A percentile compares a stretch with the other conserved stretches of the same genome.
Conservation (phyloP, 2,113 vertebrate species). For the Sciurus niger region DNA sequence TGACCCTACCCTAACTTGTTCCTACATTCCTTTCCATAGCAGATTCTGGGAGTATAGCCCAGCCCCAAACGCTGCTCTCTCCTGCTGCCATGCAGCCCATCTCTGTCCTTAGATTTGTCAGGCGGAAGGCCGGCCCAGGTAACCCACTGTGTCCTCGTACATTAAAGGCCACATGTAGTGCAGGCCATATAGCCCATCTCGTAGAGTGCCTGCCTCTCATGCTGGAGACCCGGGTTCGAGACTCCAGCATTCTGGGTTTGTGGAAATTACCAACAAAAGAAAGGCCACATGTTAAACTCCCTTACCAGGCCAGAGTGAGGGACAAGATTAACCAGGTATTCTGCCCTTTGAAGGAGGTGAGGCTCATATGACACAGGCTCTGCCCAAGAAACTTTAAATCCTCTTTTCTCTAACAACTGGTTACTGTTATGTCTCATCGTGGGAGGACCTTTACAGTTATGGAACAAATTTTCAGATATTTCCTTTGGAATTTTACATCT, state of each 20-base stretch:
- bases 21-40: background rate
- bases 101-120: background rate
- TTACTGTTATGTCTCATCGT: background rate
- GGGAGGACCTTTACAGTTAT: background rate
- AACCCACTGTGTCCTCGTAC: background rate
- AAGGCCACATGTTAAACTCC: background rate
- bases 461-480: background rate
- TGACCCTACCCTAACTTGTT: background rate
- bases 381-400: background rate
- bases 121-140: background rate
- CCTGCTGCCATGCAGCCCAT: background rate
- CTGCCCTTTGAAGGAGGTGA: background rate
- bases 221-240: too few relatives aligned
- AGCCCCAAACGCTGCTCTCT: too few relatives aligned
- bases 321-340: background rate
- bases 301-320: background rate
- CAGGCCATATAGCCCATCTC: too few relatives aligned
- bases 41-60: background rate
- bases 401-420: background rate
- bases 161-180: background rate
- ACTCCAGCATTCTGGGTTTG: too few relatives aligned
- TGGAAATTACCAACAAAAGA: too few relatives aligned
- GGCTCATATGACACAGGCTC: background rate
- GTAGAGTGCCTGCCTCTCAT: too few relatives aligned
- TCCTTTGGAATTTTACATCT: constrained; percentile 35